Conservation (phyloP, 2,888 invertebrate species). For the Ectropis crepuscularia region DNA sequence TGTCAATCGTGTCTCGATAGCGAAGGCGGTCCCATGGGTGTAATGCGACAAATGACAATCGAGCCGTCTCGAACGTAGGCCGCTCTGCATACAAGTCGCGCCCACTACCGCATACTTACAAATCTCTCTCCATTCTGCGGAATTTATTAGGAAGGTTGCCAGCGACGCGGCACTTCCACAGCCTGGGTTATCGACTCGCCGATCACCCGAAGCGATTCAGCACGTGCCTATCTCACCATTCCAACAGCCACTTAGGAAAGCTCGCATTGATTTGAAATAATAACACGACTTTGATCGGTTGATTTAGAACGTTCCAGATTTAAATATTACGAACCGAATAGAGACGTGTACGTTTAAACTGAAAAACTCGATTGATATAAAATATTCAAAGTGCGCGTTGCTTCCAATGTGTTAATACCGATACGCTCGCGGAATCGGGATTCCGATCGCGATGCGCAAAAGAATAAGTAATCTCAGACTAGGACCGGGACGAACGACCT, state of each 20-base stretch:
- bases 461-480: slow-evolving; percentile 68
- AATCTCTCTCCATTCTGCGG: slow-evolving; percentile 57
- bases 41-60: slow-evolving; percentile 29
- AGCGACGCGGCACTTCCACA: slow-evolving; percentile 50
- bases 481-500: slow-evolving; percentile 84
- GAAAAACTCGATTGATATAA: slow-evolving; percentile 42
- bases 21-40: slow-evolving; percentile 44
- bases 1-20: slow-evolving; percentile 26
- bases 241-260: slow-evolving; percentile 4
- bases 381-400: slow-evolving; percentile 59
- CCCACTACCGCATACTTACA: slow-evolving; percentile 62
- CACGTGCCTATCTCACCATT: slow-evolving; percentile 11
- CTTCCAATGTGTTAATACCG: slow-evolving; percentile 74
- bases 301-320: not conserved
- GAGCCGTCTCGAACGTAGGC: slow-evolving; percentile 58
- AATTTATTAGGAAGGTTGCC: slow-evolving; percentile 67
- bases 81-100: slow-evolving; percentile 60
- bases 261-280: not conserved
- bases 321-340: not conserved
- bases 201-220: slow-evolving; percentile 49
- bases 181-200: slow-evolving; percentile 55
- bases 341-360: slow-evolving; percentile 5
- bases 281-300: not conserved
- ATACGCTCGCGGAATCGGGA: slow-evolving; percentile 70
- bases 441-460: slow-evolving; percentile 65